Evolutionary conservation across 2,797 vertebrate species (phyloP).

Genomic region (Monodelphis domestica): DNA sequence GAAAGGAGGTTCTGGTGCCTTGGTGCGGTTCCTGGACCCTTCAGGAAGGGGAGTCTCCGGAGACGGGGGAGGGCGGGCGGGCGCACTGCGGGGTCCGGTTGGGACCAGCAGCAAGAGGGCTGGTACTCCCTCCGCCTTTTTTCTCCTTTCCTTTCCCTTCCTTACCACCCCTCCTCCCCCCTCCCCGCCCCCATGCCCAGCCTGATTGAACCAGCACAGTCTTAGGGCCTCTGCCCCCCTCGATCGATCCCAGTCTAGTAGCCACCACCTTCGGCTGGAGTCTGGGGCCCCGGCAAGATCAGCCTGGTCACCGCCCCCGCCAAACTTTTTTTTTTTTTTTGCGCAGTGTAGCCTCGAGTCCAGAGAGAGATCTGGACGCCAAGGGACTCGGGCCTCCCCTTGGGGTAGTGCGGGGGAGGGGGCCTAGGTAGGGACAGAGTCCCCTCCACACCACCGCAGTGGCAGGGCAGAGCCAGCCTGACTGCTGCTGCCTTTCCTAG

Average conservation of each 20-base stretch:
- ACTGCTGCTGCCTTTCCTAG: not conserved
- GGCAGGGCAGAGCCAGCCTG: not conserved
- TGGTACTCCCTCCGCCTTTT: not conserved
- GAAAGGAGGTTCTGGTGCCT: not conserved
- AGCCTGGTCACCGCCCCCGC: not conserved
- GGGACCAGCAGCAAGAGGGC: not conserved
- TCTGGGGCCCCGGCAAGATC: not conserved
- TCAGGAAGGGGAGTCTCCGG: slow-evolving; percentile 39
- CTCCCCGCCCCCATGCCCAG: not conserved
- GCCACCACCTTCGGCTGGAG: slow-evolving; percentile 55
- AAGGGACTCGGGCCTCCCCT: slow-evolving; percentile 14
- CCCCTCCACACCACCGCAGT: not conserved
- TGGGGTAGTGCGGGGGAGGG: slow-evolving; percentile 14
- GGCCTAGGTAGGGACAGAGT: not conserved
- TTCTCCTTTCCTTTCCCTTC: too few relatives aligned
- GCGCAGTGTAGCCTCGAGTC: slow-evolving; percentile 64
- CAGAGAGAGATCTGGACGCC: not conserved
- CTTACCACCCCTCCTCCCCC: too few relatives aligned
- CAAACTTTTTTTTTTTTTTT: slow-evolving; percentile 68
- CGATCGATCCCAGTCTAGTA: slow-evolving; percentile 67
- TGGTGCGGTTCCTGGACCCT: not conserved
- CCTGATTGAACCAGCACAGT: not conserved
- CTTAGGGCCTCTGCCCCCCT: not conserved
- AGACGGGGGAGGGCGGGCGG: not conserved
- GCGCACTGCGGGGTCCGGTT: slow-evolving; percentile 17